Evolutionary conservation across 1,140 invertebrate genomes (phyloP), one percentile per base, ranked within the genome.

Genomic region (Bombus ignitus): DNA sequence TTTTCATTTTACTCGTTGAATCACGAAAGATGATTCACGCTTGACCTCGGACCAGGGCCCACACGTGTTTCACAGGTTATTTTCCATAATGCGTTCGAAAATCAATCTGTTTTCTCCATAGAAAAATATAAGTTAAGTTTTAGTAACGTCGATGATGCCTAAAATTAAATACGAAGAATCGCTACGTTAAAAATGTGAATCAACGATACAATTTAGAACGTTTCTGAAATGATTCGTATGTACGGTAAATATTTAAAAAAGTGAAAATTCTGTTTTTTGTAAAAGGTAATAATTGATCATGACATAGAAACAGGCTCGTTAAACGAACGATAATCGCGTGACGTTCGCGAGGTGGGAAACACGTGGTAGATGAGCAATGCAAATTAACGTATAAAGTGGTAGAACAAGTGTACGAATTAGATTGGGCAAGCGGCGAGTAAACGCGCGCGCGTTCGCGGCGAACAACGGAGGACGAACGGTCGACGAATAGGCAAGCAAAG

Each of bases 401-500:
- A n/a, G 39, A 47, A 53, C 22, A 37, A 47, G 53, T 62, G 53
- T 37, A 12, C n/a, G 70, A 62, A 70, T 32, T 1, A 37, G 6
- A 42, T 25, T 3, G 47, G n/a, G n/a, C 25, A 72, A 57, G 28
- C 22, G 59, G 12, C 18, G 18, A 8, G 47, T 53, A 53, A 5
- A 32, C 15, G 22, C 13, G 53, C 39, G 32, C 68, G 32, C 57
- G 57, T 28, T 59, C 9, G 8, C 57, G 25, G 3, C 37, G 28
- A n/a, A 15, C 2, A 35, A 81, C 47, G 47, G 75, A 32, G 22
- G 39, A 53, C 37, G 68, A 32, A 47, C 53, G 39, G 53, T 57
- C 35, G 78, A 75, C 79, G 59, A 73, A 73, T 80, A 44, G 37
- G 9, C 57, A 47, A 74, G 78, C 79, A 39, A 47, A 72, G 35